Evolutionary conservation across 2,888 invertebrate genomes (phyloP).

Genomic region (Nycteola revayana): DNA sequence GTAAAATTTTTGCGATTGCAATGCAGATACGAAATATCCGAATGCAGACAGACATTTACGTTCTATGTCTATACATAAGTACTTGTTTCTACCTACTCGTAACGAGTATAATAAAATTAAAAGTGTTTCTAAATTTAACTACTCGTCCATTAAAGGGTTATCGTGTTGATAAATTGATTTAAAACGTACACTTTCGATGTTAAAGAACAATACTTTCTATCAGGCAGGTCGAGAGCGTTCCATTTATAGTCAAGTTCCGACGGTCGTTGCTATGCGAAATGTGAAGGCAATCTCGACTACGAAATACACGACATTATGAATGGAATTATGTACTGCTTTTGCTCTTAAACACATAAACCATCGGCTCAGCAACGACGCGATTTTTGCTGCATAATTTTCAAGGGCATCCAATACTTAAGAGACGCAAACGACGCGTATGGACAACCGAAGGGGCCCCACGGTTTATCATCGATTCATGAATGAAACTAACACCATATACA

Average conservation of each 20-base stretch:
- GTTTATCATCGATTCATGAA: constrained; percentile 64
- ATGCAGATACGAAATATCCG: constrained; percentile 20
- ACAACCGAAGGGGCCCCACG: constrained; percentile 39
- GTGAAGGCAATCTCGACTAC: constrained; percentile 35
- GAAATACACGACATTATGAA: constrained; percentile 42
- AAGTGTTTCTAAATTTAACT: background rate
- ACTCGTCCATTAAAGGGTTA: constrained; percentile 27
- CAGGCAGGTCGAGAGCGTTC: constrained; percentile 57
- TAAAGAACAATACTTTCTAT: constrained; percentile 68
- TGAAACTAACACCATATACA: constrained; percentile 57
- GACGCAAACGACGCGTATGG: constrained; percentile 46
- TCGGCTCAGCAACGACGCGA: constrained; percentile 56
- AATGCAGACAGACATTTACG: constrained; percentile 18
- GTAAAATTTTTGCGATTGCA: constrained; percentile 22
- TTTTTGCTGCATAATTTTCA: constrained; percentile 82
- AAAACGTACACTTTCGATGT: constrained; percentile 49
- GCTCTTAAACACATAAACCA: constrained; percentile 44
- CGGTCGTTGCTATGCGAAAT: constrained; percentile 62
- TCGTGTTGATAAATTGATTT: constrained; percentile 48
- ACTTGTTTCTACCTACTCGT: constrained; percentile 6
- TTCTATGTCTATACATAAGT: background rate
- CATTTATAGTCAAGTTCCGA: constrained; percentile 67
- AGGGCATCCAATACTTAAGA: constrained; percentile 67
- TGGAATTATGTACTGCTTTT: constrained; percentile 50
- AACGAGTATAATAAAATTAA: too few species aligned